Evolutionary conservation across 2,888 invertebrate genomes (phyloP).

Genomic region (Brachypalpus laphriformis): DNA sequence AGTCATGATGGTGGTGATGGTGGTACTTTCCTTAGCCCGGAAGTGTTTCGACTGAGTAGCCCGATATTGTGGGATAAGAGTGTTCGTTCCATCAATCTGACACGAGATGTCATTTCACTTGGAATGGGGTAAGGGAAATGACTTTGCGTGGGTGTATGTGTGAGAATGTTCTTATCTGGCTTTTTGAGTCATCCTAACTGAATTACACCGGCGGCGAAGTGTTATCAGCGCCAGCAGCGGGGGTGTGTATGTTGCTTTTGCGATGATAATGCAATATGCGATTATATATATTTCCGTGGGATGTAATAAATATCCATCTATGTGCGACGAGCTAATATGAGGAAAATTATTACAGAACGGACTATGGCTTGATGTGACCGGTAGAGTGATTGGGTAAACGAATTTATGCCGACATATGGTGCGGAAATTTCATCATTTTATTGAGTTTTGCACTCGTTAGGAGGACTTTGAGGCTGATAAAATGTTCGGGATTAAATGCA

Average conservation of each 20-base stretch:
- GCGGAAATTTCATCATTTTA: slow-evolving; percentile 27
- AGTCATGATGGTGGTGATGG: not conserved
- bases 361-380: not conserved
- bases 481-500: not conserved
- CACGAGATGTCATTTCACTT: slow-evolving; percentile 41
- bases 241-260: slow-evolving; percentile 42
- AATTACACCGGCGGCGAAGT: slow-evolving; percentile 33
- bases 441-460: slow-evolving; percentile 15
- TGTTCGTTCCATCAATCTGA: slow-evolving; percentile 28
- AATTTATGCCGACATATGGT: slow-evolving; percentile 30
- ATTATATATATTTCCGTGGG: slow-evolving; percentile 59
- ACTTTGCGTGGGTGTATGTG: slow-evolving; percentile 21
- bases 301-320: slow-evolving; percentile 16
- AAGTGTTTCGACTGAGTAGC: slow-evolving; percentile 55
- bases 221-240: slow-evolving; percentile 25
- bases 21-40: slow-evolving; percentile 52
- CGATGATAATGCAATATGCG: slow-evolving; percentile 61
- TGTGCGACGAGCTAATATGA: not conserved
- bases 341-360: not conserved
- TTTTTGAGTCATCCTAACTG: slow-evolving; percentile 58
- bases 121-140: slow-evolving; percentile 14
- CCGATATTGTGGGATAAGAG: slow-evolving; percentile 23
- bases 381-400: slow-evolving; percentile 12
- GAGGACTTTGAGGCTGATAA: not conserved
- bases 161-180: slow-evolving; percentile 50